Conservation (phyloP, 2,888 invertebrate species). For the Mactromeris polynyma region DNA sequence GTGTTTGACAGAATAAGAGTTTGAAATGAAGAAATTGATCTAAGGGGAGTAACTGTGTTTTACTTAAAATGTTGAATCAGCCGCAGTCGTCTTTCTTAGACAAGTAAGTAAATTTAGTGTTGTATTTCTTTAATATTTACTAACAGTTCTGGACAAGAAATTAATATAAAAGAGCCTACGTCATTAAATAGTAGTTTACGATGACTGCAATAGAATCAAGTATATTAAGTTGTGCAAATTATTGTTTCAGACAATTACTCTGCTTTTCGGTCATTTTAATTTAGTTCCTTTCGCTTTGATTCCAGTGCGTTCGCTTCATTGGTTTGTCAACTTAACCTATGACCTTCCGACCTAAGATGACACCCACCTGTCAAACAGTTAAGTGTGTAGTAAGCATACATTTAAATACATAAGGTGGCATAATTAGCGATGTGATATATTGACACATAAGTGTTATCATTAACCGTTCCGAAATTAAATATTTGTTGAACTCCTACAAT, state of each 20-base stretch:
- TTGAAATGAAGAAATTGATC: neutral
- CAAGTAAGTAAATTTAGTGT: neutral
- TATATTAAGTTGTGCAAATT: too few species aligned
- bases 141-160: too few species aligned
- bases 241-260: neutral
- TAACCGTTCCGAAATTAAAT: neutral
- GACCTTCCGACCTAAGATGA: constrained; percentile 34
- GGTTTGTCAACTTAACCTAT: constrained; percentile 48
- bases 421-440: neutral
- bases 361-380: constrained; percentile 59
- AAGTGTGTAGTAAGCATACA: neutral
- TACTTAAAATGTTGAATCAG: neutral
- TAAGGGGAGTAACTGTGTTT: neutral
- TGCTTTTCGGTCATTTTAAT: neutral
- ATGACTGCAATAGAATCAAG: too few species aligned
- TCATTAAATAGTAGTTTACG: too few species aligned
- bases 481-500: neutral
- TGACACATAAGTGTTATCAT: neutral
- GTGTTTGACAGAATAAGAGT: too few species aligned
- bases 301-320: constrained; percentile 12
- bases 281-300: neutral
- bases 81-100: neutral
- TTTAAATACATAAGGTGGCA: neutral
- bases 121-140: too few species aligned
- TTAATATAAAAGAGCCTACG: too few species aligned